Conservation (phyloP, 2,888 invertebrate species). For the Drosophila helvetica region DNA sequence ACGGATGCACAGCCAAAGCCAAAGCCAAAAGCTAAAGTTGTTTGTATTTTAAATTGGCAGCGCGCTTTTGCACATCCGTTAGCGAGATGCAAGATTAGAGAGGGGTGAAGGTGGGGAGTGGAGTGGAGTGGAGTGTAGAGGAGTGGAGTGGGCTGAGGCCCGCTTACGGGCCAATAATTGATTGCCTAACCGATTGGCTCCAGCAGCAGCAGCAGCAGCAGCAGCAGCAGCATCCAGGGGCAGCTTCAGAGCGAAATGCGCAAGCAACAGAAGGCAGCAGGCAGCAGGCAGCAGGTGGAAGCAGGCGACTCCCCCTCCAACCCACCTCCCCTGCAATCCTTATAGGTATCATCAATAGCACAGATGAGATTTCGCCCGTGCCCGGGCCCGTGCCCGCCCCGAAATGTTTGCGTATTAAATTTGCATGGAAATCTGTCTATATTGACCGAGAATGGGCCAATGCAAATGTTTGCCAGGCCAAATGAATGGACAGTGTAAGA, state of each 20-base stretch:
- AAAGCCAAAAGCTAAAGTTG: slow-evolving; percentile 62
- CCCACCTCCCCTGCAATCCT: slow-evolving; percentile 54
- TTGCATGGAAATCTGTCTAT: slow-evolving; percentile 84
- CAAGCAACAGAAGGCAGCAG: slow-evolving; percentile 46
- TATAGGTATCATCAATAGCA: slow-evolving; percentile 46
- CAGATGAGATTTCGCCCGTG: slow-evolving; percentile 83
- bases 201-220: slow-evolving; percentile 46
- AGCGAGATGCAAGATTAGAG: slow-evolving; percentile 40
- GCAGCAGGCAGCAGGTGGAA: slow-evolving; percentile 1
- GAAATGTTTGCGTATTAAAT: slow-evolving; percentile 84
- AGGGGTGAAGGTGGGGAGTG: background rate
- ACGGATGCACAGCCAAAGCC: slow-evolving; percentile 64
- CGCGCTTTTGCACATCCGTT: slow-evolving; percentile 78
- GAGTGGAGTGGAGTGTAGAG: background rate
- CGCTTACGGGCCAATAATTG: slow-evolving; percentile 76
- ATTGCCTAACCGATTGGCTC: slow-evolving; percentile 78
- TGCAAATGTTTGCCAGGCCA: slow-evolving; percentile 76
- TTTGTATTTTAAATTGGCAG: slow-evolving; percentile 78
- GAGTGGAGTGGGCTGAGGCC: slow-evolving; percentile 10
- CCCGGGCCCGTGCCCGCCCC: slow-evolving; percentile 67
- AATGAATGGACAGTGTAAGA: slow-evolving; percentile 62
- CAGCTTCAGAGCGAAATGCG: slow-evolving; percentile 60
- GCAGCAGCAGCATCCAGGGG: slow-evolving; percentile 46
- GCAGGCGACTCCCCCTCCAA: background rate
- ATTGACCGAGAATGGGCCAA: slow-evolving; percentile 82